Percentiles rank a stretch among this genome's conserved stretches.
Evolutionary conservation across 2,888 invertebrate genomes (phyloP).

Genomic region (Leptodirus hochenwartii): DNA sequence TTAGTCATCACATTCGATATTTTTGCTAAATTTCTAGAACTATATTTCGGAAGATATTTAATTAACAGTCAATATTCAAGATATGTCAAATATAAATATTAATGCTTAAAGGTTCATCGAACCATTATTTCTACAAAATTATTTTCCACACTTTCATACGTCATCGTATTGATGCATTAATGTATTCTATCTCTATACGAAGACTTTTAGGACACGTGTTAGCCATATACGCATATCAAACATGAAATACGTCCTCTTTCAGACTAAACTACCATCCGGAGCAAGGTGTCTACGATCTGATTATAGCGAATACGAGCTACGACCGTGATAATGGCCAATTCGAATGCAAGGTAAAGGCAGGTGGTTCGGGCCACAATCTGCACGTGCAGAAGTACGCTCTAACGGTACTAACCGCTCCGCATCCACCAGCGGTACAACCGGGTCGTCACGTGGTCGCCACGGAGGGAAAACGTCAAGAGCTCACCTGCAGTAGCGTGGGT

Average conservation of each 20-base stretch:
- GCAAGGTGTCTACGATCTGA: slow-evolving; percentile 73
- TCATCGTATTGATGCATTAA: no score
- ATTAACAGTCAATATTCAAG: no score
- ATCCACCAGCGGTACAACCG: slow-evolving; percentile 60
- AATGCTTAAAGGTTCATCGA: no score
- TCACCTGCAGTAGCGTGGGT: slow-evolving; percentile 67
- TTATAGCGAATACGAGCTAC: slow-evolving; percentile 78
- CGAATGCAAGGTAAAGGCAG: slow-evolving; percentile 75
- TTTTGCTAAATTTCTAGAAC: no score
- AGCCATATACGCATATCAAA: no score
- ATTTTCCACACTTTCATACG: no score
- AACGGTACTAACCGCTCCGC: slow-evolving; percentile 72
- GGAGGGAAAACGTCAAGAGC: slow-evolving; percentile 58
- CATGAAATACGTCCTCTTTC: slow-evolving; percentile 22
- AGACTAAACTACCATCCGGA: slow-evolving; percentile 63
- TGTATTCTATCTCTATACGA: no score
- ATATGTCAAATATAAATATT: no score
- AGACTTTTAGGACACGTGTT: no score
- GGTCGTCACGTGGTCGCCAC: slow-evolving; percentile 61
- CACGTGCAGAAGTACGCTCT: slow-evolving; percentile 70
- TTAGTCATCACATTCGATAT: no score
- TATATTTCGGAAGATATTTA: no score
- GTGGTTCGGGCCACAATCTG: slow-evolving; percentile 64
- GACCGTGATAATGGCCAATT: slow-evolving; percentile 82
- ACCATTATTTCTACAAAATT: no score